Evolutionary conservation across 2,888 invertebrate genomes (phyloP), one percentile per base, ranked within the genome.

Genomic region (Eupsilia transversa): DNA sequence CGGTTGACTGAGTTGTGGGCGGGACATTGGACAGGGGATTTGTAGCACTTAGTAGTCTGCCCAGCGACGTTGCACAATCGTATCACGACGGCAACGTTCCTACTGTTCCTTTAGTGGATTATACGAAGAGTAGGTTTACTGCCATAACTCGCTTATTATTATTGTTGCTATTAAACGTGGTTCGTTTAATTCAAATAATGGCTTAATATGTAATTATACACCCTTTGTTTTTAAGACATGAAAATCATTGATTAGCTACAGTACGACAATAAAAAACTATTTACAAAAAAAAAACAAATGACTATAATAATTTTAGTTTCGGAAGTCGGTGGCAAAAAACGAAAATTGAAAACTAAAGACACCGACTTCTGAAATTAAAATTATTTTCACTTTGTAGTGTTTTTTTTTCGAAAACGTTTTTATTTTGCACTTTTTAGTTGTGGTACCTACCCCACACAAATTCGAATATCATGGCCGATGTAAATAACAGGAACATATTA

Each of bases 1-100:
- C 89, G 86, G 93, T 92, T 92, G 92, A 92, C 88, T 84, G 85
- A 80, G 72, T 74, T 10, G 66, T 75, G 78, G 85, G 90, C 78
- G 89, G 91, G 91, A 89, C 92, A 89, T 90, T 92, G 92, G 87
- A 89, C 90, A 90, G 92, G 90, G 96, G 96, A 96, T 96, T 96
- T 96, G 94, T 95, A 93, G 96, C 96, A 96, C 96, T 96, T 96
- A 93, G 92, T 88, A 92, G 96, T 96, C 96, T 96, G 96, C 96
- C 93, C 93, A 91, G 86, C 93, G 89, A 91, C 91, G 92, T 93
- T 91, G 91, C 90, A 94, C 93, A 94, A 93, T 93, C 92, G 94
- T 94, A 94, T 94, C 94, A 93, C 91, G 91, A 88, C 87, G 59
- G 41, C 43, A 64, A 79, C 59, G 91, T 88, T 92, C 89, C 89